Evolutionary conservation across 2,797 vertebrate genomes (phyloP).

Genomic region (Meda fulgida): DNA sequence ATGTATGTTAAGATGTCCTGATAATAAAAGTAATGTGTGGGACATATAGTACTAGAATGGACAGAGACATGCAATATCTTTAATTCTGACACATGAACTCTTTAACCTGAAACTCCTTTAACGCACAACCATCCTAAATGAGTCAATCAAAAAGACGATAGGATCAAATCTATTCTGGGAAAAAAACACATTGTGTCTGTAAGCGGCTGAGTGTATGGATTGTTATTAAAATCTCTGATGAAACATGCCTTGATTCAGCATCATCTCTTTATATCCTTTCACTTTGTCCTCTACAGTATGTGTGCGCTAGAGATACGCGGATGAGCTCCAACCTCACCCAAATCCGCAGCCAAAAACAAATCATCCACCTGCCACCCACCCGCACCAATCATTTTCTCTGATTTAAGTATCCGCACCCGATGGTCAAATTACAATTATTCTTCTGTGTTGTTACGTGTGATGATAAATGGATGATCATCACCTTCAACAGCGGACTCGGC

Average conservation of each 20-base stretch:
- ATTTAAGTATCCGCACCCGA: too few relatives aligned
- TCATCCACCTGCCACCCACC: too few relatives aligned
- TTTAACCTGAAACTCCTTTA: not conserved
- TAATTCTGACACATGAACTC: constrained; percentile 41
- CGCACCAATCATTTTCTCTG: too few relatives aligned
- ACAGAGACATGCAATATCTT: constrained; percentile 38
- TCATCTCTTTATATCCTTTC: not conserved
- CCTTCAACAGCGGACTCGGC: too few relatives aligned
- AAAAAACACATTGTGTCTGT: not conserved
- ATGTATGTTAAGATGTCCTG: constrained; percentile 74
- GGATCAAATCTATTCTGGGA: not conserved
- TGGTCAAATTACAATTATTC: too few relatives aligned
- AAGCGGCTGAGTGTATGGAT: not conserved
- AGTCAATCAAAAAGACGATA: not conserved
- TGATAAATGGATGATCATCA: too few relatives aligned
- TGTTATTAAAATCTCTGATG: constrained; percentile 1
- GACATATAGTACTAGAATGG: constrained; percentile 74
- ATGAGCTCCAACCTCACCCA: too few relatives aligned
- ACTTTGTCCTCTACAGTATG: not conserved
- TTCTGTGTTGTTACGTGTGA: too few relatives aligned
- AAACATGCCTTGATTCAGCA: constrained; percentile 3
- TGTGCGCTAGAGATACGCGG: not conserved
- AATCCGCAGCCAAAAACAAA: too few relatives aligned
- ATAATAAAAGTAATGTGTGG: constrained; percentile 73
- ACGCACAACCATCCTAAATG: constrained; percentile 5